These are phyloP conservation scores for Drosophila ezoana DNA, from an alignment of 2,888 invertebrate species.

Conservation along the genomic window DNA sequence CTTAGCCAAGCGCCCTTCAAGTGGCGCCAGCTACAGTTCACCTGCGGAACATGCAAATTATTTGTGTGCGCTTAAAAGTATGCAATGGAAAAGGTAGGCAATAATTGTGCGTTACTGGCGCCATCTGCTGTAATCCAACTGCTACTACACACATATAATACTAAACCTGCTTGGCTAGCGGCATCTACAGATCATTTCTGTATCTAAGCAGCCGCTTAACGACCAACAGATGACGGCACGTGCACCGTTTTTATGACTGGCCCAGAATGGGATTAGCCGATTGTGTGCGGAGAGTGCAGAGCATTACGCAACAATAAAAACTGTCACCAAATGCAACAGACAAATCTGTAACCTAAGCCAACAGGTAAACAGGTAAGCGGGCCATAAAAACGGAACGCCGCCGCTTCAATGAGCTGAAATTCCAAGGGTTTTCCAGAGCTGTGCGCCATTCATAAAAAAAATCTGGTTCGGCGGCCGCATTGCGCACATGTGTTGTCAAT, in stretches of 20 bases:
- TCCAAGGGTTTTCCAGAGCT: slow-evolving; percentile 66
- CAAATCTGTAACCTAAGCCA: background rate
- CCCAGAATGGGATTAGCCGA: slow-evolving; percentile 3
- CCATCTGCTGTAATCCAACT: background rate
- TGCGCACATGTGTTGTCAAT: slow-evolving; percentile 69
- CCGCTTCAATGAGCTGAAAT: slow-evolving; percentile 61
- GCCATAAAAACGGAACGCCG: slow-evolving; percentile 5
- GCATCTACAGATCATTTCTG: background rate
- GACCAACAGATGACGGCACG: slow-evolving; percentile 39
- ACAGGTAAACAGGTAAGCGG: slow-evolving; percentile 12
- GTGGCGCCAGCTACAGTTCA: background rate
- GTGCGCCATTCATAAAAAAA: slow-evolving; percentile 63
- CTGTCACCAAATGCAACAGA: slow-evolving; percentile 12
- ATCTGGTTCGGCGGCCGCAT: slow-evolving; percentile 5
- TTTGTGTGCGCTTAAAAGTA: background rate
- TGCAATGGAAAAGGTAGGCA: background rate
- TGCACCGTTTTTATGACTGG: slow-evolving; percentile 2
- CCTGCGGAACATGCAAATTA: background rate
- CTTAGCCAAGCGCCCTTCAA: background rate
- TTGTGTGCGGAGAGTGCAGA: background rate
- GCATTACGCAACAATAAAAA: slow-evolving; percentile 72
- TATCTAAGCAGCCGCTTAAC: background rate
- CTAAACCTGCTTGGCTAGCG: background rate
- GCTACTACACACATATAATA: background rate
- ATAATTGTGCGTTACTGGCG: background rate